phyloP scores from a whole-genome alignment of 2,113 vertebrate genomes.

The Neofelis nebulosa region DNA sequence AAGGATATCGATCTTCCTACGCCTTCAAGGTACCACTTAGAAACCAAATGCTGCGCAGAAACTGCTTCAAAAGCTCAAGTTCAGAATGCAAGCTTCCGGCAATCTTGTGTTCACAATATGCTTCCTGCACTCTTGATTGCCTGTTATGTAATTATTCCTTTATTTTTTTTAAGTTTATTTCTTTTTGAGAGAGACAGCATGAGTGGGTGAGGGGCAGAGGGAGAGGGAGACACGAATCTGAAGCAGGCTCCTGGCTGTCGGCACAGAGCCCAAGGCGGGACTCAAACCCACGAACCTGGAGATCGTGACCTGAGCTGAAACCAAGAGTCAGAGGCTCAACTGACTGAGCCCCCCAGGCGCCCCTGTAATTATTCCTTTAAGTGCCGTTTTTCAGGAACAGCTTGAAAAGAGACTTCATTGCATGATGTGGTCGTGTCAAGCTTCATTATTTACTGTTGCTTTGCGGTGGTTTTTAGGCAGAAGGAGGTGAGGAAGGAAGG shows the following conservation, averaged over 20 bases:
- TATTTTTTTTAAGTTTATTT: too few relatives aligned
- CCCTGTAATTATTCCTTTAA: neutral
- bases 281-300: too few relatives aligned
- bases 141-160: too few relatives aligned
- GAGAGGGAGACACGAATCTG: too few relatives aligned
- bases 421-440: rapidly evolving
- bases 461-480: rapidly evolving
- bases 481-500: neutral
- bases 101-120: rapidly evolving
- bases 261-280: too few relatives aligned
- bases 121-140: rapidly evolving
- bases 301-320: too few relatives aligned
- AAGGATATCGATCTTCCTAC: neutral
- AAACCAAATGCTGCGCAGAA: neutral
- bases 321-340: too few relatives aligned
- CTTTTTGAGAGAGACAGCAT: too few relatives aligned
- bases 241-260: too few relatives aligned
- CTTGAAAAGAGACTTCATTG: neutral
- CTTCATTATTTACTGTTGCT: neutral
- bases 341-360: too few relatives aligned
- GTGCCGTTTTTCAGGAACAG: neutral
- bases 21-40: neutral
- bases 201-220: too few relatives aligned
- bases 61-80: neutral
- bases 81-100: neutral